Percentiles rank a stretch among this genome's conserved stretches.
phyloP scores from a whole-genome alignment of 2,888 invertebrate species.

The Amiota mariae region DNA sequence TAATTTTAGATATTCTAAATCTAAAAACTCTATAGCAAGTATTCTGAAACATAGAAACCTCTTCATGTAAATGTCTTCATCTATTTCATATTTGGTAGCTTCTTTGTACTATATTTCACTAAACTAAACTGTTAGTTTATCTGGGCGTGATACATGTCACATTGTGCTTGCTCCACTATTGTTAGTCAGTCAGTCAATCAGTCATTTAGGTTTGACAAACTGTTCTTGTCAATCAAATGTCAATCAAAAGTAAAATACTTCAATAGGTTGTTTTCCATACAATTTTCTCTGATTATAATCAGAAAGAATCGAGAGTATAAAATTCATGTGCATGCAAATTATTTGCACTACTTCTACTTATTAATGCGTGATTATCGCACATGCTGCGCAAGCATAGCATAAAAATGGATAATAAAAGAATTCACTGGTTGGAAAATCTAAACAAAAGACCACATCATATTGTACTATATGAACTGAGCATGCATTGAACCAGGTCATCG shows the following conservation, averaged over 20 bases:
- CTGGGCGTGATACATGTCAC: no score
- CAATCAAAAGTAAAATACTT: conserved; percentile 64
- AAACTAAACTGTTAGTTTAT: no score
- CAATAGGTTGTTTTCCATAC: conserved; percentile 38
- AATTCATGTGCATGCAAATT: conserved; percentile 37
- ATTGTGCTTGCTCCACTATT: not conserved
- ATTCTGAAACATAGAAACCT: no score
- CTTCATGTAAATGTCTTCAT: no score
- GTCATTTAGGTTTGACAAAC: not conserved
- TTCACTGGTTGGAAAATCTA: no score
- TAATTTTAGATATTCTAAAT: no score
- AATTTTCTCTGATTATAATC: not conserved
- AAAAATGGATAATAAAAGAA: not conserved
- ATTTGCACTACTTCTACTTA: not conserved
- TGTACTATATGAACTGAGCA: no score
- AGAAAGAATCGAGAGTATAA: not conserved
- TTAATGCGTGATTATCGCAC: conserved; percentile 36
- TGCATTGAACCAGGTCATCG: not conserved
- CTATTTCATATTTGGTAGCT: no score
- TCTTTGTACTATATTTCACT: no score
- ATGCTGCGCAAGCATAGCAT: conserved; percentile 27
- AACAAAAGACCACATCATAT: no score
- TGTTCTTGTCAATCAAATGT: conserved; percentile 54
- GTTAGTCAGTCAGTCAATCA: not conserved
- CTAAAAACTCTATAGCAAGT: no score